Evolutionary conservation across 2,888 invertebrate genomes (phyloP).

Genomic region (Idaea biselata): DNA sequence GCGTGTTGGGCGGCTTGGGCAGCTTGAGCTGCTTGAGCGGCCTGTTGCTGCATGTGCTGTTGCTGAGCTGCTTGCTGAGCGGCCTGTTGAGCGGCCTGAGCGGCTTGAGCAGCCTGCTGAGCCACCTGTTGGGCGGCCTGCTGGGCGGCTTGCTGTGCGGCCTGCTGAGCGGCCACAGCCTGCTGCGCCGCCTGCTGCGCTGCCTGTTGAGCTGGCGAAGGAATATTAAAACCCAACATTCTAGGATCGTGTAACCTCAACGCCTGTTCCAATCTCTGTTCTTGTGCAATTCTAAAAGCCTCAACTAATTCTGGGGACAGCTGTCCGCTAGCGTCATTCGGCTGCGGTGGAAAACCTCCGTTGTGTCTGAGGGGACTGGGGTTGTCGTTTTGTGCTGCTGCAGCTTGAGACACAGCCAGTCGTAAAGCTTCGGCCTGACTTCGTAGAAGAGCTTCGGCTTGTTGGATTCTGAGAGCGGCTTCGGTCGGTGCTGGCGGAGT

Average conservation of each 20-base stretch:
- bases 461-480: slow-evolving; percentile 85
- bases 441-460: slow-evolving; percentile 89
- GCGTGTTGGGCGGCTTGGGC: slow-evolving; percentile 69
- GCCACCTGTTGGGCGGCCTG: slow-evolving; percentile 46
- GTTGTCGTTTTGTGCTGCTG: slow-evolving; percentile 74
- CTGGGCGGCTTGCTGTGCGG: slow-evolving; percentile 42
- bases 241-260: slow-evolving; percentile 90
- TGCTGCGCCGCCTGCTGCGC: slow-evolving; percentile 64
- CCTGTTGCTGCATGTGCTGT: slow-evolving; percentile 66
- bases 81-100: slow-evolving; percentile 55
- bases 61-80: slow-evolving; percentile 49
- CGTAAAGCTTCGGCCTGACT: slow-evolving; percentile 93
- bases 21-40: slow-evolving; percentile 54
- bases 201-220: slow-evolving; percentile 68
- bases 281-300: slow-evolving; percentile 85
- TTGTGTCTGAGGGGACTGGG: slow-evolving; percentile 71
- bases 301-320: slow-evolving; percentile 86
- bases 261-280: slow-evolving; percentile 91
- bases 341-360: slow-evolving; percentile 69
- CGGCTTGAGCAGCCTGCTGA: slow-evolving; percentile 53
- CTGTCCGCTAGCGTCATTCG: slow-evolving; percentile 74
- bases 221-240: slow-evolving; percentile 87
- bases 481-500: slow-evolving; percentile 91
- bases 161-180: slow-evolving; percentile 40
- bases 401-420: slow-evolving; percentile 88